Percentiles rank a stretch among this genome's conserved stretches.
Evolutionary conservation across 2,888 invertebrate species (phyloP).

Genomic region (Andrena praecox): DNA sequence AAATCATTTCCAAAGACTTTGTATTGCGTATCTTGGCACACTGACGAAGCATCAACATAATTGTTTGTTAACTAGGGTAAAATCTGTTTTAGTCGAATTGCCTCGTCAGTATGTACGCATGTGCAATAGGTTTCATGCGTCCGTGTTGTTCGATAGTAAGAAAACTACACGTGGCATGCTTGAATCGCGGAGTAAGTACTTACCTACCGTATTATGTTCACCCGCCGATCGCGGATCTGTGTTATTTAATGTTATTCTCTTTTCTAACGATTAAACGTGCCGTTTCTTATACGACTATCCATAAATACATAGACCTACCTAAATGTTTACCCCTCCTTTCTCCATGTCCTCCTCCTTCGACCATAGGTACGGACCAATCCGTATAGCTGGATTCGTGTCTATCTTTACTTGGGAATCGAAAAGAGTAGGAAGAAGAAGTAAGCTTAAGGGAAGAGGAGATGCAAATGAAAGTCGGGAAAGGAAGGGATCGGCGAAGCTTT

Average conservation of each 20-base stretch:
- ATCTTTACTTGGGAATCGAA: not conserved
- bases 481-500: too few relatives aligned
- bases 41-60: constrained; percentile 31
- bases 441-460: not conserved
- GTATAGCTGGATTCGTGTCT: not conserved
- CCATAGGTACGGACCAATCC: not conserved
- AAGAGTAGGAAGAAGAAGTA: not conserved
- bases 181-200: constrained; percentile 53
- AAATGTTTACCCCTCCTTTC: too few relatives aligned
- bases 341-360: too few relatives aligned
- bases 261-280: constrained; percentile 70
- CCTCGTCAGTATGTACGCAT: not conserved
- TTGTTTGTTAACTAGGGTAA: not conserved
- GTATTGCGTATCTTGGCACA: constrained; percentile 51
- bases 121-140: constrained; percentile 22
- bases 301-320: not conserved
- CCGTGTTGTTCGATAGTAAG: constrained; percentile 23
- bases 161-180: constrained; percentile 51
- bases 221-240: constrained; percentile 76
- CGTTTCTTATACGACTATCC: constrained; percentile 56
- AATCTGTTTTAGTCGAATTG: not conserved
- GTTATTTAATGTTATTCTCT: constrained; percentile 73
- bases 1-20: constrained; percentile 68
- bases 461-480: not conserved
- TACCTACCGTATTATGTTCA: constrained; percentile 79